Base-by-base conservation (phyloP, 2,797 vertebrate species). In the Liasis olivaceus region DNA sequence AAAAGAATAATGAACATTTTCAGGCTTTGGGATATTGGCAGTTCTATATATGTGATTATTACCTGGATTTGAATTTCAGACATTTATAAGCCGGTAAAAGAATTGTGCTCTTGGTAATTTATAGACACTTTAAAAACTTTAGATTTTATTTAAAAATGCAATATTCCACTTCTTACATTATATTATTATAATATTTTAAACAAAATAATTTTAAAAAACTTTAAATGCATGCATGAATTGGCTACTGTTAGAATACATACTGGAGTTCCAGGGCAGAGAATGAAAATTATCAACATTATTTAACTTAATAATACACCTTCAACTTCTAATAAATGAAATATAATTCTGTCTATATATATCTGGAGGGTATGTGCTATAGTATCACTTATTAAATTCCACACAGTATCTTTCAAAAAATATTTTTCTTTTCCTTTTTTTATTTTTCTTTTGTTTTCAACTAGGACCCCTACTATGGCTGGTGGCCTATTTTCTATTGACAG, bases 391-490 rank as follows among this genome's bases (percentile, higher is more conserved):
- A 89, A 95, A 95, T 93, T 95, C 96, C 97, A 94, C 94, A 95
- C 90, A 94, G 90, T 93, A 92, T 97, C 96, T 97, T 96, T 96
- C 97, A 98, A 98, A 98, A 91, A 91, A 91, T 96, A 96, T 96
- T 97, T 97, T 96, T 20, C 89, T 58, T 90, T 90, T 84, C 72
- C 89, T 47, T 84, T 84, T 64, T 94, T 95, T 94, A 93, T 72
- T 91, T 94, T 94, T 89, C 95, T 95, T 95, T 95, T 96, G 93
- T 97, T 97, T 97, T 96, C 97, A 95, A 96, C 92, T 97, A 99
- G 99, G 98, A 99, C 99, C 97, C 99, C 99, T 94, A 99, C 99
- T 93, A 99, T 99, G 99, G 99, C 99, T 95, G 99, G 99, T 95
- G 99, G 99, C 89, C 97, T 99, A 94, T 99, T 99, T 98, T 98